These are phyloP conservation scores for Drosophila orosa DNA, from an alignment of 1,140 invertebrate genomes.

Conservation along the genomic window DNA sequence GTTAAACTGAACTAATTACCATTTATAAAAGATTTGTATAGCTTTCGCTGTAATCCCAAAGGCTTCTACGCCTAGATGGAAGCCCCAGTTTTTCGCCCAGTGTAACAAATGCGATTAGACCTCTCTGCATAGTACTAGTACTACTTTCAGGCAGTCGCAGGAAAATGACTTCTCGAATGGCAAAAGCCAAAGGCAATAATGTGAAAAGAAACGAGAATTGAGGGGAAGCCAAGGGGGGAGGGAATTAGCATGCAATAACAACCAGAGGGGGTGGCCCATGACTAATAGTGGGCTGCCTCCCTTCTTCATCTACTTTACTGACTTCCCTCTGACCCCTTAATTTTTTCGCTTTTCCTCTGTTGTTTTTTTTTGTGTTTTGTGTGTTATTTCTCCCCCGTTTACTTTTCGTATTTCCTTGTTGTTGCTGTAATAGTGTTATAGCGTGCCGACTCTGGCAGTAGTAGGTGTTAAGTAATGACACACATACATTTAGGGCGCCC, in stretches of 20 bases:
- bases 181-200: slow-evolving; percentile 41
- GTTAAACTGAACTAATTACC: no score
- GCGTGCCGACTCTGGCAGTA: slow-evolving; percentile 63
- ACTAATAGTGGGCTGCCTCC: slow-evolving; percentile 57
- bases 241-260: slow-evolving; percentile 79
- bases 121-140: slow-evolving; percentile 67
- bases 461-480: slow-evolving; percentile 77
- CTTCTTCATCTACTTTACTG: slow-evolving; percentile 10
- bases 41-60: background rate
- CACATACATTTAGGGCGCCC: slow-evolving; percentile 26
- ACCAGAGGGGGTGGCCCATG: slow-evolving; percentile 44
- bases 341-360: background rate
- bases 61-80: background rate
- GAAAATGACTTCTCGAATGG: slow-evolving; percentile 49
- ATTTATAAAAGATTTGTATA: background rate
- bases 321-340: slow-evolving; percentile 7
- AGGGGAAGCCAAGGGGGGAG: slow-evolving; percentile 9
- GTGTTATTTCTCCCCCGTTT: background rate
- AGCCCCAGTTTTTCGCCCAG: background rate
- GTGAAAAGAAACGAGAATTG: slow-evolving; percentile 18
- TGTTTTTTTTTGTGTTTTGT: background rate
- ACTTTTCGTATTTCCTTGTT: slow-evolving; percentile 20
- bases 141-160: slow-evolving; percentile 52
- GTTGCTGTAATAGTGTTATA: slow-evolving; percentile 74
- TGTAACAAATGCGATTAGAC: slow-evolving; percentile 70